These are phyloP conservation scores for Solea senegalensis DNA, from an alignment of 2,113 vertebrate species.

Conservation along the genomic window DNA sequence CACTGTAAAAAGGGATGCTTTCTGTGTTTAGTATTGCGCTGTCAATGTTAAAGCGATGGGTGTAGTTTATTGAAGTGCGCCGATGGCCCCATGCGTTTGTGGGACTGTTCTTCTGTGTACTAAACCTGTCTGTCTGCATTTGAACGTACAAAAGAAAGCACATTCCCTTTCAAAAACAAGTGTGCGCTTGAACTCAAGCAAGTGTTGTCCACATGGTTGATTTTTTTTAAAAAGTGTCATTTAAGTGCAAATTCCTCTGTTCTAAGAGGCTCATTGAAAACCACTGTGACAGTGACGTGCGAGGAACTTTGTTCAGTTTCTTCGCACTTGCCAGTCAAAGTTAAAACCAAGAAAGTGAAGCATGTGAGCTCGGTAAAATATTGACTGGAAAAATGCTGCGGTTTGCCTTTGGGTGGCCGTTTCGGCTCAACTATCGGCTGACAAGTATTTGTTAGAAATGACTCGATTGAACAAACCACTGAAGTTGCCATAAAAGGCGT, in stretches of 20 bases:
- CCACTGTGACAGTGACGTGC: constrained; percentile 7
- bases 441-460: constrained; percentile 1
- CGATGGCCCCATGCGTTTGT: too few relatives aligned
- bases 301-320: not conserved
- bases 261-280: not conserved
- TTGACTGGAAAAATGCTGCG: not conserved
- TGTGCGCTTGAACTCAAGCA: not conserved
- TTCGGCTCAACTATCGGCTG: constrained; percentile 10
- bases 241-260: not conserved
- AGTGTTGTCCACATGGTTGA: not conserved
- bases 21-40: too few relatives aligned
- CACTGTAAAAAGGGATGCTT: too few relatives aligned
- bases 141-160: not conserved
- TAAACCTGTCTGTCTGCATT: not conserved
- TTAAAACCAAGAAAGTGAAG: not conserved
- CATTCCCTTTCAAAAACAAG: not conserved
- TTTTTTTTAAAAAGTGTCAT: not conserved
- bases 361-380: not conserved
- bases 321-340: too few relatives aligned
- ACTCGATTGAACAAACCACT: constrained; percentile 35
- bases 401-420: constrained; percentile 1
- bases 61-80: too few relatives aligned
- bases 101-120: too few relatives aligned
- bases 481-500: constrained; percentile 39
- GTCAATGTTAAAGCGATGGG: too few relatives aligned